phyloP scores from a whole-genome alignment of 2,113 vertebrate species.

The Chascanopsetta lugubris region DNA sequence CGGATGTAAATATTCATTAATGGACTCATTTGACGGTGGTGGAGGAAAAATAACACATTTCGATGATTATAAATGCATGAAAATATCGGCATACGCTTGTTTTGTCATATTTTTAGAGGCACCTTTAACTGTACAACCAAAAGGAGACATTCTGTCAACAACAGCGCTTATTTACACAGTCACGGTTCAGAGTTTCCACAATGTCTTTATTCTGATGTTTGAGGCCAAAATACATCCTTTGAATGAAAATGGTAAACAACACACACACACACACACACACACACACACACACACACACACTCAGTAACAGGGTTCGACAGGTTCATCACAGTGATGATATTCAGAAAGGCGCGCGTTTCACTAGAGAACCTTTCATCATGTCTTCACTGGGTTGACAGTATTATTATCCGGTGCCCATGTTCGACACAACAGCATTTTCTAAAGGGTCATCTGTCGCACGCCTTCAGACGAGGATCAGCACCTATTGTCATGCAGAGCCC shows the following conservation, averaged over 20 bases:
- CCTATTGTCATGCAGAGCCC: slow-evolving; percentile 31
- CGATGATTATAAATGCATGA: too few relatives aligned
- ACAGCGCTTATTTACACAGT: background rate
- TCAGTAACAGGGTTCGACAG: background rate
- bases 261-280: background rate
- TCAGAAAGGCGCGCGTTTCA: slow-evolving; percentile 39
- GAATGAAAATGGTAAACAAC: background rate
- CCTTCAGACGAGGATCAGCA: slow-evolving; percentile 30
- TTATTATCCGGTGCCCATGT: slow-evolving; percentile 8
- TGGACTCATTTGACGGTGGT: too few relatives aligned
- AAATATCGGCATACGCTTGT: too few relatives aligned
- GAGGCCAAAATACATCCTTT: slow-evolving; percentile 52
- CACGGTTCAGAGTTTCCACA: slow-evolving; percentile 1
- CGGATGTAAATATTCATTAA: too few relatives aligned
- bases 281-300: slow-evolving; percentile 13
- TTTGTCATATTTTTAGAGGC: too few relatives aligned
- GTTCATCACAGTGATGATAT: slow-evolving; percentile 46
- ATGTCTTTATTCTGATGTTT: slow-evolving; percentile 56
- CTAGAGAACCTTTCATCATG: slow-evolving; percentile 21
- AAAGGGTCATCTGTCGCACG: slow-evolving; percentile 1
- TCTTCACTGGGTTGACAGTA: slow-evolving; percentile 19
- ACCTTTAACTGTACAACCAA: slow-evolving; percentile 1
- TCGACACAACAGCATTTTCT: slow-evolving; percentile 20
- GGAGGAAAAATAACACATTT: too few relatives aligned
- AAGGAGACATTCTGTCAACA: background rate